Evolutionary conservation across 2,888 invertebrate species (phyloP).

Genomic region (Sminthurides aquaticus): DNA sequence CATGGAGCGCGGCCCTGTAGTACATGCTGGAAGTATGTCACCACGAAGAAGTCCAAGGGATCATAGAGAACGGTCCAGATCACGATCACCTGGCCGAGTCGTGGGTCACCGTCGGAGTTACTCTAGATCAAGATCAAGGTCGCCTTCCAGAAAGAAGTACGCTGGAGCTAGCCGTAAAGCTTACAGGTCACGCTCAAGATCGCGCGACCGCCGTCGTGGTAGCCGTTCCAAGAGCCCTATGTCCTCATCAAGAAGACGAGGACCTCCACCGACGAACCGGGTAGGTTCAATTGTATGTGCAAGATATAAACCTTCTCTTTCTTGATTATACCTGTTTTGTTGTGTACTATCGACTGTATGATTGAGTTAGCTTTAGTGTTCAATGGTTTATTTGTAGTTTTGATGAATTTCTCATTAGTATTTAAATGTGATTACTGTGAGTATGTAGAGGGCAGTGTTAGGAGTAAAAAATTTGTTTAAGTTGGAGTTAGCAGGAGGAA

Average conservation of each 20-base stretch:
- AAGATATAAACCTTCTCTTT: no score
- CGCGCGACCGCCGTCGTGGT: neutral
- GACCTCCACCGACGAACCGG: neutral
- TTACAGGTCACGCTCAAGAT: neutral
- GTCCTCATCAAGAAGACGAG: neutral
- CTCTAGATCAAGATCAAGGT: conserved; percentile 15
- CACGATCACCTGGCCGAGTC: conserved; percentile 8
- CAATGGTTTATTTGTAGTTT: no score
- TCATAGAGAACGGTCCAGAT: neutral
- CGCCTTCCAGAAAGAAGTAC: conserved; percentile 10
- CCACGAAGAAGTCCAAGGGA: conserved; percentile 14
- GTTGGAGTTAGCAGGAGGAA: no score
- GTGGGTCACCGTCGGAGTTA: conserved; percentile 12
- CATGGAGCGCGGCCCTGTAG: conserved; percentile 6
- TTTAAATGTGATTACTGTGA: no score
- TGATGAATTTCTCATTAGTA: no score
- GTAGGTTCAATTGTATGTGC: neutral
- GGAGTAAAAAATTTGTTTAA: no score
- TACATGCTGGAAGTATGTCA: neutral
- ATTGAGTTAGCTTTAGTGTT: no score
- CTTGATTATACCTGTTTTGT: no score
- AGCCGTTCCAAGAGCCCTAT: neutral
- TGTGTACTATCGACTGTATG: no score
- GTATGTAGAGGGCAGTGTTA: no score
- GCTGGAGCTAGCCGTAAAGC: neutral